A percentile compares a stretch with the other conserved stretches of the same genome.
phyloP scores from a whole-genome alignment of 1,140 invertebrate species.

The Whitmania pigra region DNA sequence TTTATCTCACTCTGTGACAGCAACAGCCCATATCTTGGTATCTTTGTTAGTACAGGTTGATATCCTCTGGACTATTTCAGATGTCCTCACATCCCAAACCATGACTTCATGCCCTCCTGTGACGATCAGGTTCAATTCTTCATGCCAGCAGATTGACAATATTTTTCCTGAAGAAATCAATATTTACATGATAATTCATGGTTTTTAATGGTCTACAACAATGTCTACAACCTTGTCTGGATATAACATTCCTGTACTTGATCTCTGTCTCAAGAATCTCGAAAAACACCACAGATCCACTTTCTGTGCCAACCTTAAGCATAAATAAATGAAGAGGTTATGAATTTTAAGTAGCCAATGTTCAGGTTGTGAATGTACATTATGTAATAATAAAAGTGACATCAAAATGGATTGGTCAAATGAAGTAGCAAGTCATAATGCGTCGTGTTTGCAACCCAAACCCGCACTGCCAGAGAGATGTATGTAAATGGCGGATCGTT shows the following conservation, averaged over 20 bases:
- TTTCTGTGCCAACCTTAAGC: not conserved
- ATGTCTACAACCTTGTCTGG: not conserved
- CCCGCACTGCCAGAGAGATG: no score
- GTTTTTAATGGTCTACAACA: not conserved
- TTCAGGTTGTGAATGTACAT: no score
- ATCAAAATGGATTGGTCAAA: no score
- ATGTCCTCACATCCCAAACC: not conserved
- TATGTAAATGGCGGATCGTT: no score
- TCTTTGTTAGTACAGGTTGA: not conserved
- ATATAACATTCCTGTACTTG: not conserved
- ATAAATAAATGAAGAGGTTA: no score
- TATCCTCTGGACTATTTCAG: not conserved
- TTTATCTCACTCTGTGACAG: not conserved
- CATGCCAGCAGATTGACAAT: constrained; percentile 2
- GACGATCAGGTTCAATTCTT: not conserved
- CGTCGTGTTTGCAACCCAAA: no score
- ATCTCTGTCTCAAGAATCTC: not conserved
- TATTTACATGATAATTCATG: not conserved
- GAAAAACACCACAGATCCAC: constrained; percentile 4
- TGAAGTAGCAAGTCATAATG: no score
- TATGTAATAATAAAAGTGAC: no score
- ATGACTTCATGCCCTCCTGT: not conserved
- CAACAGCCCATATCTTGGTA: not conserved
- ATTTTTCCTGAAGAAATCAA: not conserved
- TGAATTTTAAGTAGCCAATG: no score